phyloP scores from a whole-genome alignment of 2,113 vertebrate species.

The Phodopus roborovskii region DNA sequence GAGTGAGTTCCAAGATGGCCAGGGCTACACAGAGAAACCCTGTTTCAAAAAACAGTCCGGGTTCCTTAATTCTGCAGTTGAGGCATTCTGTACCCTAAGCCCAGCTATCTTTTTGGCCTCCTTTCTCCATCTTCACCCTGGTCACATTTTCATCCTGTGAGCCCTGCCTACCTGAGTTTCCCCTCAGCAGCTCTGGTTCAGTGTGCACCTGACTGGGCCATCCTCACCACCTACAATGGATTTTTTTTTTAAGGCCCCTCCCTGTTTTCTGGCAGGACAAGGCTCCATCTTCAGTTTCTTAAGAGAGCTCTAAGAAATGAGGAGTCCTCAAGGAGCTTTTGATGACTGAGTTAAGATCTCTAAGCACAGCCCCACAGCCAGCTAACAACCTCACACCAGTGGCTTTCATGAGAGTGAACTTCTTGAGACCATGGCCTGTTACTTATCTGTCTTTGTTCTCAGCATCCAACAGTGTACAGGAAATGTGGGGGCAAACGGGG shows the following conservation, averaged over 20 bases:
- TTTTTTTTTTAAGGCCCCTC: background rate
- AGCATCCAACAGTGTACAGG: background rate
- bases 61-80: background rate
- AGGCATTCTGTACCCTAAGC: background rate
- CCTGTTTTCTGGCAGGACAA: background rate
- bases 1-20: background rate
- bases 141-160: background rate
- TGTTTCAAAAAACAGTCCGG: background rate
- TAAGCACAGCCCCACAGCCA: background rate
- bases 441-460: slow-evolving; percentile 29
- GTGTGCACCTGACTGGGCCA: background rate
- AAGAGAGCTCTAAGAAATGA: slow-evolving; percentile 24
- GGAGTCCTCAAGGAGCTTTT: background rate
- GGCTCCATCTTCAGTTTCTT: background rate
- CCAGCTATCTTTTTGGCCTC: background rate
- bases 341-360: background rate
- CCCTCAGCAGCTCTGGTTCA: background rate
- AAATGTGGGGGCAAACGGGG: slow-evolving; percentile 29
- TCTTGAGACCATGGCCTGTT: background rate
- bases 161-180: background rate
- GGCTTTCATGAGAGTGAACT: background rate
- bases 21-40: background rate
- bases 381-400: background rate
- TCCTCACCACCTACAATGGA: background rate
- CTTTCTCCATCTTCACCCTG: background rate